Percentiles rank a stretch among this genome's conserved stretches.
phyloP scores from a whole-genome alignment of 2,888 invertebrate genomes.

The Aspidiotus destructor region DNA sequence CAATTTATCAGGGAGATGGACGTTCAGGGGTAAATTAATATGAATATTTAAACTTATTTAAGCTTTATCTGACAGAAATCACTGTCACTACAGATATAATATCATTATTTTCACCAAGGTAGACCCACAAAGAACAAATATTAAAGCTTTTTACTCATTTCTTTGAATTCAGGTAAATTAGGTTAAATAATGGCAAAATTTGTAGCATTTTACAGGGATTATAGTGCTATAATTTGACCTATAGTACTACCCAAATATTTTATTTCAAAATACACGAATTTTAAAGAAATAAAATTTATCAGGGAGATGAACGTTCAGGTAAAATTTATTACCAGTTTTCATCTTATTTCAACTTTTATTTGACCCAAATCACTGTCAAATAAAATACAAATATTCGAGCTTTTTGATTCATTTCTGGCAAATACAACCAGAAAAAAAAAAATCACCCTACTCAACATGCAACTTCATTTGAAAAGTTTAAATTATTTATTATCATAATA shows the following conservation, averaged over 20 bases:
- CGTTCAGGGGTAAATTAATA: constrained; percentile 17
- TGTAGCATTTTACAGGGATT: constrained; percentile 17
- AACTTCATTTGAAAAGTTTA: too few species aligned
- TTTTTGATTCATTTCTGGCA: background rate
- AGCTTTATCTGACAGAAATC: constrained; percentile 1
- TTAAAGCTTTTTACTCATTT: background rate
- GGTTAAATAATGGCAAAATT: constrained; percentile 12
- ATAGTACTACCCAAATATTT: constrained; percentile 18
- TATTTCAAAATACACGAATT: constrained; percentile 18
- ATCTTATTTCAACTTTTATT: constrained; percentile 15
- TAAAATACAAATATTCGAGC: background rate
- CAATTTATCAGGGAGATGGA: background rate
- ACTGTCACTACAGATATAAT: constrained; percentile 1
- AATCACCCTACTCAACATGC: background rate
- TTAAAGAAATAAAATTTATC: constrained; percentile 20
- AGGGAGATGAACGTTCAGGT: constrained; percentile 14
- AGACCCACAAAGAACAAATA: background rate
- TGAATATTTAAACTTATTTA: background rate
- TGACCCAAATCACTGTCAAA: constrained; percentile 18
- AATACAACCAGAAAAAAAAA: constrained; percentile 1
- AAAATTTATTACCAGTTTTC: constrained; percentile 2
- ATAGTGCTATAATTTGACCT: constrained; percentile 17
- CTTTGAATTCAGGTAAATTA: constrained; percentile 14
- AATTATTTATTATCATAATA: too few species aligned
- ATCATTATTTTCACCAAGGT: background rate